These are phyloP conservation scores for Mimumesa dahlbomi DNA, from an alignment of 2,888 invertebrate species.

Conservation along the genomic window DNA sequence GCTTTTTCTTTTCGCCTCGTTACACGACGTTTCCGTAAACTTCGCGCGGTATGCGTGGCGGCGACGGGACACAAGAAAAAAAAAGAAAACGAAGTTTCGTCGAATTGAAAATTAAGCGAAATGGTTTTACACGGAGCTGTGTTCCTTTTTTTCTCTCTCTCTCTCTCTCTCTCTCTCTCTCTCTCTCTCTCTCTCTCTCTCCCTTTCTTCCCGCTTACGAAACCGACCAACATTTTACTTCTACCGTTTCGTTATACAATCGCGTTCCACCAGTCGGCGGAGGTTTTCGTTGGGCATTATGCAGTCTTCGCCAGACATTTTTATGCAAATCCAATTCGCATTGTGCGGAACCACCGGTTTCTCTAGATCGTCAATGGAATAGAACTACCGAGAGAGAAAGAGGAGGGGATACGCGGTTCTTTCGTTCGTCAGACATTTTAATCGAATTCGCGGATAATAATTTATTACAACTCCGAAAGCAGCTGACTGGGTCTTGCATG, in stretches of 20 bases:
- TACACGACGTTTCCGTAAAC: too few species aligned
- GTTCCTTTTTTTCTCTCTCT: too few species aligned
- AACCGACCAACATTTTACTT: constrained; percentile 9
- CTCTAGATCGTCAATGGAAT: constrained; percentile 16
- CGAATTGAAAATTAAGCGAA: too few species aligned
- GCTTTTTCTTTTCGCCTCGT: too few species aligned
- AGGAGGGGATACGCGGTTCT: constrained; percentile 4
- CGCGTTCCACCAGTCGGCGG: neutral
- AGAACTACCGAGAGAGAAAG: neutral
- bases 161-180: too few species aligned
- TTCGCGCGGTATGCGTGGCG: too few species aligned
- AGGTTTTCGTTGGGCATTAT: constrained; percentile 17
- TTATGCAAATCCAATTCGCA: constrained; percentile 47
- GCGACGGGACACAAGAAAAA: too few species aligned
- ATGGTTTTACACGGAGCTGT: too few species aligned
- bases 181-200: too few species aligned
- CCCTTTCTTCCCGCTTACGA: constrained; percentile 1
- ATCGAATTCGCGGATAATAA: constrained; percentile 34
- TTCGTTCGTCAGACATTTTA: constrained; percentile 37
- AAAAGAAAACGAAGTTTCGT: too few species aligned
- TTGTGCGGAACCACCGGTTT: constrained; percentile 38
- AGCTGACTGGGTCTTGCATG: too few species aligned
- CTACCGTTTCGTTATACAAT: constrained; percentile 4
- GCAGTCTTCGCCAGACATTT: constrained; percentile 34
- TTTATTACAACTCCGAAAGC: constrained; percentile 23